Percentiles rank a stretch among this genome's conserved stretches.
These are phyloP conservation scores for Drosophila flavopinicola DNA, from an alignment of 2,888 invertebrate genomes.

Conservation along the genomic window DNA sequence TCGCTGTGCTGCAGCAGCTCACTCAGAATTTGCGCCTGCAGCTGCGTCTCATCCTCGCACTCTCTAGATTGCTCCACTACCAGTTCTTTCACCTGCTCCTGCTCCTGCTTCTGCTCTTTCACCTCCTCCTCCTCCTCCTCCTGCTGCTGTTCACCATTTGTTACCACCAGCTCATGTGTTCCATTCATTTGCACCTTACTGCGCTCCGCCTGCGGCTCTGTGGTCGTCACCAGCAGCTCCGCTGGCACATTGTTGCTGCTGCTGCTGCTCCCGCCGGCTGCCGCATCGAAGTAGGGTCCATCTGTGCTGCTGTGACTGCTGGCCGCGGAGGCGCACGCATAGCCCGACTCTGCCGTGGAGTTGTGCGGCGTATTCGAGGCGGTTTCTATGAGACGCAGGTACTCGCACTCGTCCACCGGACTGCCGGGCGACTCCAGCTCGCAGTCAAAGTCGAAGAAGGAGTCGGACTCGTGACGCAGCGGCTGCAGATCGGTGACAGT, in stretches of 20 bases:
- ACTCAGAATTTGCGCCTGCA: conserved; percentile 79
- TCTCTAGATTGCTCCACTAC: conserved; percentile 11
- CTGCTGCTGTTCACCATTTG: conserved; percentile 61
- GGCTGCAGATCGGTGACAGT: conserved; percentile 85
- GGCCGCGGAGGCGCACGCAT: conserved; percentile 85
- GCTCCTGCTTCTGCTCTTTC: conserved; percentile 27
- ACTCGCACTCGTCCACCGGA: conserved; percentile 88
- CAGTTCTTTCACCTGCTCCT: conserved; percentile 22
- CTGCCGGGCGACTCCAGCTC: conserved; percentile 89
- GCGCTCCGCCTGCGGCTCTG: conserved; percentile 29
- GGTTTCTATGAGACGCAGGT: conserved; percentile 85
- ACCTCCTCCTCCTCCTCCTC: conserved; percentile 1
- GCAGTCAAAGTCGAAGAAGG: conserved; percentile 88
- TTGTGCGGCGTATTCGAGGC: conserved; percentile 86
- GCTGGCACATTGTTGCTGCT: conserved; percentile 56
- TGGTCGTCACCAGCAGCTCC: conserved; percentile 44
- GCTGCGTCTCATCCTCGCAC: conserved; percentile 44
- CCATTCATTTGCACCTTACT: conserved; percentile 49
- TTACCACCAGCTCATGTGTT: conserved; percentile 48
- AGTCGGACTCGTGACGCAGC: conserved; percentile 85
- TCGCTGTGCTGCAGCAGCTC: conserved; percentile 77
- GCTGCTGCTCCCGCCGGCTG: conserved; percentile 60
- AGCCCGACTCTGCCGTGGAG: conserved; percentile 85
- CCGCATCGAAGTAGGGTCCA: conserved; percentile 85
- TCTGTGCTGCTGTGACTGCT: conserved; percentile 85